These are phyloP conservation scores for Scartelaos histophorus DNA, from an alignment of 2,113 vertebrate species.

Conservation along the genomic window DNA sequence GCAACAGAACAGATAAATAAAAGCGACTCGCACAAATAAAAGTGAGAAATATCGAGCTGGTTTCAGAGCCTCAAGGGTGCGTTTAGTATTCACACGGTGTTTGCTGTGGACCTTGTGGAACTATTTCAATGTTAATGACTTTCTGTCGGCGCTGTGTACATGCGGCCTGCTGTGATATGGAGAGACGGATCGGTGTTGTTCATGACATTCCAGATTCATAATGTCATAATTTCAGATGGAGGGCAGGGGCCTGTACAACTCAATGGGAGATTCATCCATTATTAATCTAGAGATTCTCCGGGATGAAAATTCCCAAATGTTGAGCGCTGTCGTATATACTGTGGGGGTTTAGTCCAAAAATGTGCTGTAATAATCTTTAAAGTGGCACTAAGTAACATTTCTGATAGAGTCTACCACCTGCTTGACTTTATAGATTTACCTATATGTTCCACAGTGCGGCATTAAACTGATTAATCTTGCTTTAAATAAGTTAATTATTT, in stretches of 20 bases:
- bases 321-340: too few species aligned
- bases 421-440: too few species aligned
- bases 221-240: background rate
- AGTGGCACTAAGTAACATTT: too few species aligned
- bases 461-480: too few species aligned
- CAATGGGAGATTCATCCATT: background rate
- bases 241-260: background rate
- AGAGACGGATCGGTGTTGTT: conserved; percentile 29
- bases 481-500: too few species aligned
- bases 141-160: conserved; percentile 12
- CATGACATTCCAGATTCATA: background rate
- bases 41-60: conserved; percentile 6
- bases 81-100: conserved; percentile 42
- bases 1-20: background rate
- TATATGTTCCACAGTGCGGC: too few species aligned
- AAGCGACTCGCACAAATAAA: background rate
- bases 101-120: conserved; percentile 26
- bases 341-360: too few species aligned
- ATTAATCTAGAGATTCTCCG: too few species aligned
- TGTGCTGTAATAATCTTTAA: too few species aligned
- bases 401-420: too few species aligned
- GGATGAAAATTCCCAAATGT: too few species aligned
- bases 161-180: conserved; percentile 16
- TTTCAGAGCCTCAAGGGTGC: conserved; percentile 32
- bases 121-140: conserved; percentile 36